Evolutionary conservation across 2,113 vertebrate genomes (phyloP).

Genomic region (Pygoscelis adeliae): DNA sequence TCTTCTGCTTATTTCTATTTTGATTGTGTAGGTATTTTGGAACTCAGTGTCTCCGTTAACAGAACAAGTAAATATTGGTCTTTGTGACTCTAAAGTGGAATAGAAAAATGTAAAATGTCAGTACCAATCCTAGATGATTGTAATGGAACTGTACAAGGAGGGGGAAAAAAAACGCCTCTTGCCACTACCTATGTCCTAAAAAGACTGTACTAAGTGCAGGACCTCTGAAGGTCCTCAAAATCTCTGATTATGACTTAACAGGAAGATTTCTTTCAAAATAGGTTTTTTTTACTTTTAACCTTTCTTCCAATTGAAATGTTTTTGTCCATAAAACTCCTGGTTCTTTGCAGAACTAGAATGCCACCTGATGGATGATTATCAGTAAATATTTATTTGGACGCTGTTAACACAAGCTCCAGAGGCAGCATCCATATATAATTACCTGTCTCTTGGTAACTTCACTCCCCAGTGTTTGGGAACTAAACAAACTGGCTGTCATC

Average conservation of each 20-base stretch:
- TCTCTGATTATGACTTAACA: not conserved
- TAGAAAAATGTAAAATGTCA: not conserved
- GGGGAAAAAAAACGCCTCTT: not conserved
- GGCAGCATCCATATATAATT: constrained; percentile 8
- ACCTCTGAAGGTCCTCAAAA: not conserved
- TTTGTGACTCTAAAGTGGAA: not conserved
- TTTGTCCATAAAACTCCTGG: not conserved
- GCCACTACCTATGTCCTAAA: not conserved
- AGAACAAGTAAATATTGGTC: not conserved
- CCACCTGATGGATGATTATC: constrained; percentile 5
- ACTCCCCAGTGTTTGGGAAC: constrained; percentile 29
- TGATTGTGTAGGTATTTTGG: not conserved
- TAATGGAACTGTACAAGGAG: not conserved
- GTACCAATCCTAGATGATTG: not conserved
- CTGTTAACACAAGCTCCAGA: constrained; percentile 9
- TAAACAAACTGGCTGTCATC: constrained; percentile 44
- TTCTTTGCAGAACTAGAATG: constrained; percentile 7
- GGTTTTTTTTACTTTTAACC: not conserved
- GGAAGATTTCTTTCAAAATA: not conserved
- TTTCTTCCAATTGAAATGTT: not conserved
- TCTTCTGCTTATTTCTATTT: not conserved
- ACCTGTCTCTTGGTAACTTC: constrained; percentile 62
- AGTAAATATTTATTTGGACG: not conserved
- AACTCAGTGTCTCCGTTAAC: not conserved
- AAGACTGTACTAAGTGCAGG: not conserved